These are phyloP conservation scores for Oxyura jamaicensis DNA, from an alignment of 2,113 vertebrate genomes.

Conservation along the genomic window DNA sequence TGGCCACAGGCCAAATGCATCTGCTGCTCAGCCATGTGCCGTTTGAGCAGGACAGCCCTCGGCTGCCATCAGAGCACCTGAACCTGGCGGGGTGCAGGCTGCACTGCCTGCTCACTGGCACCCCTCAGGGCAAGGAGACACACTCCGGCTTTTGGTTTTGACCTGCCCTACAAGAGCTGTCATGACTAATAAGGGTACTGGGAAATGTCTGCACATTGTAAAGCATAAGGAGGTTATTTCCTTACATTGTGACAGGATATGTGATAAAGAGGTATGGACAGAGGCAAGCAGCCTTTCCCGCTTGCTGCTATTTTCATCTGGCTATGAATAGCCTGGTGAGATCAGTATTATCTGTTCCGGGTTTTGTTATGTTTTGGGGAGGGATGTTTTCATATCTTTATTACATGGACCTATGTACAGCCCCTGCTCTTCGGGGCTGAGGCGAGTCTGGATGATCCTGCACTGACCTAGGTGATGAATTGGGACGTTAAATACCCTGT, in stretches of 20 bases:
- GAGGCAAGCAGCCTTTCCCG: not conserved
- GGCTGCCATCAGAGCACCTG: not conserved
- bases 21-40: not conserved
- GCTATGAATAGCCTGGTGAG: conserved; percentile 4
- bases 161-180: not conserved
- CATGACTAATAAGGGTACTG: not conserved
- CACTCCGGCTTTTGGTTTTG: not conserved
- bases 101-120: not conserved
- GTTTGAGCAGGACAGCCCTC: not conserved
- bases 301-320: not conserved
- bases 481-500: not conserved
- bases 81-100: not conserved
- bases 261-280: not conserved
- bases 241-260: not conserved
- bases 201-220: not conserved
- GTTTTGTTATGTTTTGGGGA: not conserved
- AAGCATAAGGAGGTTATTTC: conserved; percentile 22
- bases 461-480: not conserved
- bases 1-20: not conserved
- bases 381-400: conserved; percentile 6
- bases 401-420: not conserved
- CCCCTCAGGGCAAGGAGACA: not conserved
- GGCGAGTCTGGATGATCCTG: not conserved
- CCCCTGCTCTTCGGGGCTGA: not conserved
- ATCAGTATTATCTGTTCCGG: not conserved